phyloP scores from a whole-genome alignment of 2,888 invertebrate genomes.

The Lapara coniferarum region DNA sequence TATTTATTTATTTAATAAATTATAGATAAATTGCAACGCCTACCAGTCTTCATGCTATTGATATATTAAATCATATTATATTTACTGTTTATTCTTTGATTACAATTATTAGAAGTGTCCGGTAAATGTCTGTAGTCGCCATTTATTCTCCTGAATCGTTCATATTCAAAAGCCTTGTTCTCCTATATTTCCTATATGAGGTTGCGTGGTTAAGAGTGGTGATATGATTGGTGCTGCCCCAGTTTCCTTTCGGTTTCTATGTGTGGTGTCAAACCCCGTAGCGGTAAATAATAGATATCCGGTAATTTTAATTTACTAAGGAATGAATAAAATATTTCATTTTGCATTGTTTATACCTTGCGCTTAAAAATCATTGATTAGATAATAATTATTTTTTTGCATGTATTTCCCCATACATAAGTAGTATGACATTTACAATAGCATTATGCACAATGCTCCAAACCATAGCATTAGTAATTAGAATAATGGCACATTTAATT shows the following conservation, averaged over 20 bases:
- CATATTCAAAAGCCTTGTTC: neutral
- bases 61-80: neutral
- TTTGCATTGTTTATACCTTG: conserved; percentile 58
- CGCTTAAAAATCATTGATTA: conserved; percentile 61
- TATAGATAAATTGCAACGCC: neutral
- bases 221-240: conserved; percentile 83
- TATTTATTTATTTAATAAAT: neutral
- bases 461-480: conserved; percentile 17
- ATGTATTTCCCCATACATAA: conserved; percentile 38
- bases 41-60: neutral
- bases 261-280: conserved; percentile 68
- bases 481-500: conserved; percentile 45
- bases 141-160: neutral
- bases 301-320: conserved; percentile 63
- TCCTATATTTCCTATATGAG: conserved; percentile 60
- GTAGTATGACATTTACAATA: conserved; percentile 40
- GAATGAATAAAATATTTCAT: conserved; percentile 60
- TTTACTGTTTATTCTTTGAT: too few species aligned
- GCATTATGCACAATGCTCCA: conserved; percentile 45
- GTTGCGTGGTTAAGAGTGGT: conserved; percentile 70
- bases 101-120: too few species aligned
- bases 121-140: neutral
- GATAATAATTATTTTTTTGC: conserved; percentile 38
- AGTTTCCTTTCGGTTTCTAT: conserved; percentile 65
- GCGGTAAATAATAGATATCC: conserved; percentile 59